A percentile compares a stretch with the other conserved stretches of the same genome.
These are phyloP conservation scores for Macroglossus sobrinus DNA, from an alignment of 2,113 vertebrate genomes.

Conservation along the genomic window DNA sequence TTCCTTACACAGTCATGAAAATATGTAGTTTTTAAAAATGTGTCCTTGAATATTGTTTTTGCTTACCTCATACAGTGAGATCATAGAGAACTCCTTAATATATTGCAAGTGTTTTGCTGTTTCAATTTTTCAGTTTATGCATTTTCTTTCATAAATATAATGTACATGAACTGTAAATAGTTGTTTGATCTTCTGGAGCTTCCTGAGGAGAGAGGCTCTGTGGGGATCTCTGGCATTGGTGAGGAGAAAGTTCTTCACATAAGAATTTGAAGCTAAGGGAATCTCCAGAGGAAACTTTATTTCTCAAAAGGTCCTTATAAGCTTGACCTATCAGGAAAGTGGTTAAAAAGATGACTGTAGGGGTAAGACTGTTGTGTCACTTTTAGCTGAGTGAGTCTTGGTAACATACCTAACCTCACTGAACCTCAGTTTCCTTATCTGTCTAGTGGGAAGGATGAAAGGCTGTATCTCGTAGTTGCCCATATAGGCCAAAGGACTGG, in stretches of 20 bases:
- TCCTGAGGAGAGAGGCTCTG: neutral
- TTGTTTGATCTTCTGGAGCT: neutral
- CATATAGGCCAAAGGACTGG: neutral
- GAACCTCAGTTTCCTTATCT: neutral
- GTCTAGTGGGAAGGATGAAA: no score
- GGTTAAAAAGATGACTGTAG: neutral
- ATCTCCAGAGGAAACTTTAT: neutral
- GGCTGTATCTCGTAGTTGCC: neutral
- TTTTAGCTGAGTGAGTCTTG: neutral
- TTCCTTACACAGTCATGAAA: neutral
- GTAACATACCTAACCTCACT: neutral
- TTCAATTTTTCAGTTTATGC: neutral
- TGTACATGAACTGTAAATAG: neutral
- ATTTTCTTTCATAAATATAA: neutral
- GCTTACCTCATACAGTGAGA: neutral
- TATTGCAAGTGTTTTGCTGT: neutral
- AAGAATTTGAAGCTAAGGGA: neutral
- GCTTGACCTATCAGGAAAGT: neutral
- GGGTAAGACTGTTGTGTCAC: no score
- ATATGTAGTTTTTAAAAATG: neutral
- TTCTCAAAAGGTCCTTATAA: neutral
- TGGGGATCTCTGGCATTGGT: neutral
- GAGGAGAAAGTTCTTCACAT: neutral
- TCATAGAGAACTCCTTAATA: neutral
- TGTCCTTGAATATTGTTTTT: slow-evolving; percentile 9